These are phyloP conservation scores for Bagarius yarrelli DNA, from an alignment of 2,113 vertebrate species.

Conservation along the genomic window DNA sequence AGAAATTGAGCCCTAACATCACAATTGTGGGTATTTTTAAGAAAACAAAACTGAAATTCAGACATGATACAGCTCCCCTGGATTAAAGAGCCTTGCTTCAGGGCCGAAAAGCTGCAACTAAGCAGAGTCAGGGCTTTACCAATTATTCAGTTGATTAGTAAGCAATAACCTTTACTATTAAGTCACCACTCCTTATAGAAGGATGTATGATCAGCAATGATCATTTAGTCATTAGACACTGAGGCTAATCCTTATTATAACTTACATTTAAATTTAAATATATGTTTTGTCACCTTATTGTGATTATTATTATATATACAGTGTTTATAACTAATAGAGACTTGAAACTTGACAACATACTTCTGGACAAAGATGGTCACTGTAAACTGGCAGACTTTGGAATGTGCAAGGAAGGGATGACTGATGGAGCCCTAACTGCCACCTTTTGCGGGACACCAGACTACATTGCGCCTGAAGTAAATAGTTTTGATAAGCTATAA, in stretches of 20 bases:
- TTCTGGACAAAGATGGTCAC: constrained; percentile 93
- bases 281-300: not conserved
- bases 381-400: constrained; percentile 99
- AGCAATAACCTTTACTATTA: not conserved
- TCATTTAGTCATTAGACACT: not conserved
- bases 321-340: constrained; percentile 72
- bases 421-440: constrained; percentile 77
- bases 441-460: constrained; percentile 98
- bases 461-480: constrained; percentile 96
- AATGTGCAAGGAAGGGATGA: constrained; percentile 96
- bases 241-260: constrained; percentile 5
- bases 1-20: too few relatives aligned
- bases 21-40: too few relatives aligned
- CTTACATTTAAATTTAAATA: not conserved
- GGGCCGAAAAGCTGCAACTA: not conserved
- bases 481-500: not conserved
- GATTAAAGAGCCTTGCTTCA: not conserved
- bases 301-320: not conserved
- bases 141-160: not conserved
- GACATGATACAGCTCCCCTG: not conserved
- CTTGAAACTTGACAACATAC: constrained; percentile 93
- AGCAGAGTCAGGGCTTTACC: not conserved
- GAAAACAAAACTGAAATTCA: not conserved
- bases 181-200: not conserved
- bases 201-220: not conserved